Evolutionary conservation across 2,888 invertebrate species (phyloP).

Genomic region (Stenichneumon culpator): DNA sequence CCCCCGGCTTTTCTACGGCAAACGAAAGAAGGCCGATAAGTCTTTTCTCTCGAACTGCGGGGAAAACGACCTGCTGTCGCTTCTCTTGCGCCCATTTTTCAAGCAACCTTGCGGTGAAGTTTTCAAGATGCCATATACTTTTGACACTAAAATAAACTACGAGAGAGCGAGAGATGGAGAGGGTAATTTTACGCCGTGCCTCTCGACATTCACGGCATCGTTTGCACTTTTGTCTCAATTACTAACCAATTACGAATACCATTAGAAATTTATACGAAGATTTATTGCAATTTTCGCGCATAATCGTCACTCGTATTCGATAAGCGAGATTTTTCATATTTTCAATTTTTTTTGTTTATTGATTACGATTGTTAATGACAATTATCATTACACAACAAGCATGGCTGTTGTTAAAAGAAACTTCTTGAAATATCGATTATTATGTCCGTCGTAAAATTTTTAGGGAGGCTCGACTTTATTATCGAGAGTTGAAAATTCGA

Average conservation of each 20-base stretch:
- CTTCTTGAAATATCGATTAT: background rate
- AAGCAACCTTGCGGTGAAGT: background rate
- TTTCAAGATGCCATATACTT: conserved; percentile 41
- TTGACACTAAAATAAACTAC: conserved; percentile 25
- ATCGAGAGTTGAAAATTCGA: background rate
- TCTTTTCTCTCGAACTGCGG: conserved; percentile 45
- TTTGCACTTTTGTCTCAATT: background rate
- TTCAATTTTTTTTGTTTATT: background rate
- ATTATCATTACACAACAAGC: background rate
- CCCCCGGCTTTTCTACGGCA: background rate
- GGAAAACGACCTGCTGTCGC: conserved; percentile 34
- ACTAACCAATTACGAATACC: background rate
- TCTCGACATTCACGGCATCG: background rate
- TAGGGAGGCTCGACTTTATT: background rate
- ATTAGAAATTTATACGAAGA: background rate
- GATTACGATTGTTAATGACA: background rate
- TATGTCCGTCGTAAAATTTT: background rate
- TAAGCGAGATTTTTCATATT: background rate
- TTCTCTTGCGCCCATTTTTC: conserved; percentile 24
- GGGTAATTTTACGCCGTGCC: background rate
- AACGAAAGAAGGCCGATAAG: conserved; percentile 63
- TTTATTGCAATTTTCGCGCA: background rate
- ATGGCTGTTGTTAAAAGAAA: conserved; percentile 3
- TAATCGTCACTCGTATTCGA: background rate
- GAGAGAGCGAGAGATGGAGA: background rate